A percentile compares a stretch with the other conserved stretches of the same genome.
Evolutionary conservation across 1,140 invertebrate genomes (phyloP).

Genomic region (Cyclina sinensis): DNA sequence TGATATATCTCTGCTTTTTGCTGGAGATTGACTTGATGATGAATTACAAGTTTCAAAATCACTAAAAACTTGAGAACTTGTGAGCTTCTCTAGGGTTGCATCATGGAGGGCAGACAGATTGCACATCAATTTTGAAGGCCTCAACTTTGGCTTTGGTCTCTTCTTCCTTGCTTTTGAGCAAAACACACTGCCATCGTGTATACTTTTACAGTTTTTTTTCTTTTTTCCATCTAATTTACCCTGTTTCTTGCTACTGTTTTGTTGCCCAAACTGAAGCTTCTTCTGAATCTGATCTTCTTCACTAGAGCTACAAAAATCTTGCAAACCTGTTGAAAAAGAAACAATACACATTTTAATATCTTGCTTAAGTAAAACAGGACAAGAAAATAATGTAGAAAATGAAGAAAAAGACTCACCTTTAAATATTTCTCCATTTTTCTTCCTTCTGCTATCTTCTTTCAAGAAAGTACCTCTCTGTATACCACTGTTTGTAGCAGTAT

Average conservation of each 20-base stretch:
- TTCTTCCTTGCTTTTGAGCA: constrained; percentile 70
- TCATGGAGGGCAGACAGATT: constrained; percentile 82
- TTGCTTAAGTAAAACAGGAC: neutral
- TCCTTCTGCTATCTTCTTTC: neutral
- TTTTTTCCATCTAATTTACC: constrained; percentile 38
- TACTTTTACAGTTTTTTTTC: constrained; percentile 66
- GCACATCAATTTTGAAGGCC: constrained; percentile 75
- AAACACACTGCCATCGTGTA: constrained; percentile 77
- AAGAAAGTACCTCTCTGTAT: neutral
- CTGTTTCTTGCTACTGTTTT: constrained; percentile 6
- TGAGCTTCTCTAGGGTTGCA: constrained; percentile 82
- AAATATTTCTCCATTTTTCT: neutral
- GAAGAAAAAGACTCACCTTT: constrained; percentile 10
- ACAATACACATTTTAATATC: neutral
- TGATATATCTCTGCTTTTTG: constrained; percentile 51
- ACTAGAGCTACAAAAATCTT: constrained; percentile 57
- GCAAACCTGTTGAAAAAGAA: constrained; percentile 51
- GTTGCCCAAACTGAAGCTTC: neutral
- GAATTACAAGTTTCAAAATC: constrained; percentile 28
- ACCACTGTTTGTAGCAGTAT: neutral
- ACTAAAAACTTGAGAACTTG: constrained; percentile 53
- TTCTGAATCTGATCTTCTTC: constrained; percentile 23
- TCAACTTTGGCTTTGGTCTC: constrained; percentile 49
- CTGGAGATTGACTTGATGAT: constrained; percentile 46
- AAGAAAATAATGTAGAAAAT: neutral